Conservation (phyloP, 37 sponge, comb jelly and placozoan genomes). For the Halichondria panicea region DNA sequence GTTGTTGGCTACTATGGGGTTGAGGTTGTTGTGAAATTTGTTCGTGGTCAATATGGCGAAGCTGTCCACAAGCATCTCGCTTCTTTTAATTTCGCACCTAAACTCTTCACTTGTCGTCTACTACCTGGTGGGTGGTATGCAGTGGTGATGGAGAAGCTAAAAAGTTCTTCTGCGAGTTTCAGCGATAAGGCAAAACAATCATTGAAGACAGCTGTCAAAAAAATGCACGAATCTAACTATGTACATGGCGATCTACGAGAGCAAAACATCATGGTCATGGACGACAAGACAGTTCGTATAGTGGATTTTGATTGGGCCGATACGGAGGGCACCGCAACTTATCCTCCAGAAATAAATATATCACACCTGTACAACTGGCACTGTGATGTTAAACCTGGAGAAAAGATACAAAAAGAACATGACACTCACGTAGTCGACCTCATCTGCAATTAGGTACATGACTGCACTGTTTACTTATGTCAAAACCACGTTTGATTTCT, state of each 20-base stretch:
- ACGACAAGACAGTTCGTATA: neutral
- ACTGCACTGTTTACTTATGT: no score
- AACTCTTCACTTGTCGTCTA: neutral
- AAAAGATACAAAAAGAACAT: conserved; percentile 10
- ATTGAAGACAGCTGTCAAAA: neutral
- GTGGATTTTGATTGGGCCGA: conserved; percentile 50
- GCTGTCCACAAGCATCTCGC: neutral
- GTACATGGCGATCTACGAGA: conserved; percentile 22
- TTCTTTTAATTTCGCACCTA: neutral
- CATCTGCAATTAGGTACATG: no score
- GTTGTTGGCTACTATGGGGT: neutral
- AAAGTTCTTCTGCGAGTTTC: neutral
- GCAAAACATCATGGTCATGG: conserved; percentile 8
- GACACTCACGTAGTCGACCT: no score
- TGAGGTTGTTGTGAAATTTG: conserved; percentile 1
- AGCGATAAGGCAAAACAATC: neutral
- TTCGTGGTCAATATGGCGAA: neutral
- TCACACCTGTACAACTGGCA: neutral
- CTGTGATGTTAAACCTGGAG: neutral
- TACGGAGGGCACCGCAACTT: conserved; percentile 5
- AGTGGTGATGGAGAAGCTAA: neutral
- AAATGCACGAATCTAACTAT: neutral
- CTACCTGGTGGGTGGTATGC: neutral
- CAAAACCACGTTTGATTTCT: no score
- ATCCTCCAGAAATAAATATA: conserved; percentile 17